Percentiles rank a stretch among this genome's conserved stretches.
phyloP scores from a whole-genome alignment of 2,113 vertebrate species.

The Gallinago jamesoni region DNA sequence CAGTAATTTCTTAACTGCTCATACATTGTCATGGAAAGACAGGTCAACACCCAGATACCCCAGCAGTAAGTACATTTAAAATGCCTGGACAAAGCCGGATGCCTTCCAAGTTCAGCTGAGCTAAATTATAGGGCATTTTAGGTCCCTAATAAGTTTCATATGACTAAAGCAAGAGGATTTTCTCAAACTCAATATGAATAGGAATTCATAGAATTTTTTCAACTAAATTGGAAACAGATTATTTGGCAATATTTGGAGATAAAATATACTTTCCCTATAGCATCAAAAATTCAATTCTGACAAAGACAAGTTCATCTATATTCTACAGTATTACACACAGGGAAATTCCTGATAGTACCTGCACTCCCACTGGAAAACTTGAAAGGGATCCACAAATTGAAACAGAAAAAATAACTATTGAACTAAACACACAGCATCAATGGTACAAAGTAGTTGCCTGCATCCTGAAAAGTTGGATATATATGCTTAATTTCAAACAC shows the following conservation, averaged over 20 bases:
- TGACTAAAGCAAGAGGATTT: conserved; percentile 4
- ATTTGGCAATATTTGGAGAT: neutral
- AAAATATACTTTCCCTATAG: neutral
- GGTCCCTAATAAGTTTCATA: conserved; percentile 1
- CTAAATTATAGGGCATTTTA: conserved; percentile 1
- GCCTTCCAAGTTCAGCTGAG: neutral
- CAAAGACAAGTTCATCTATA: neutral
- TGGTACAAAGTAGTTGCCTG: neutral
- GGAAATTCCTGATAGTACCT: neutral
- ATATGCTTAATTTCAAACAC: neutral
- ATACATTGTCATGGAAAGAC: neutral
- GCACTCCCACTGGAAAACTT: neutral
- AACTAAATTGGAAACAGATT: conserved; percentile 18
- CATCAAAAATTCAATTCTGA: neutral
- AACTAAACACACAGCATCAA: neutral
- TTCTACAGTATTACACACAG: neutral
- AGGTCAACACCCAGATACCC: neutral
- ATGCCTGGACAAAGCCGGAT: neutral
- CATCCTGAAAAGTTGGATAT: neutral
- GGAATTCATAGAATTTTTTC: neutral
- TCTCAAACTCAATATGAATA: conserved; percentile 13
- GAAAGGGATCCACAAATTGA: neutral
- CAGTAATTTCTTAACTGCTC: neutral
- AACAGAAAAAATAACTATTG: neutral
- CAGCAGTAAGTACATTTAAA: neutral